Evolutionary conservation across 1,140 invertebrate genomes (phyloP).

Genomic region (Pseudoatta argentina): DNA sequence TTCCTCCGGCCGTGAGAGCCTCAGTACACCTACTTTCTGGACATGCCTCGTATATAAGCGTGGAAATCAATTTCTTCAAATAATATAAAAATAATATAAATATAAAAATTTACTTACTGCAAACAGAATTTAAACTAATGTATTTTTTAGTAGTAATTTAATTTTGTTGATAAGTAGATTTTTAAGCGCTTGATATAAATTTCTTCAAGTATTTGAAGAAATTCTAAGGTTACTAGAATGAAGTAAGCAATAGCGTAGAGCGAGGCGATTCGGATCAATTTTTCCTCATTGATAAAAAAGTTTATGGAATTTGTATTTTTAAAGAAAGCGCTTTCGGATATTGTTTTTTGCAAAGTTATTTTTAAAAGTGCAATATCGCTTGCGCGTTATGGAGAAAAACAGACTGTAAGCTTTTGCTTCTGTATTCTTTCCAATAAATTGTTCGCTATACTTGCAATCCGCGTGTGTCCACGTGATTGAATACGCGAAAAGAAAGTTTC

Average conservation of each 20-base stretch:
- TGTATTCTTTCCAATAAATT: constrained; percentile 49
- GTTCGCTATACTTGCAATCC: constrained; percentile 13
- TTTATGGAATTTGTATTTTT: not conserved
- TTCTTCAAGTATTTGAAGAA: not conserved
- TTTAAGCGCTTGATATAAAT: too few species aligned
- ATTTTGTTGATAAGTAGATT: not conserved
- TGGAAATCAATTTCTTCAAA: not conserved
- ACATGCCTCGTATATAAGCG: too few species aligned
- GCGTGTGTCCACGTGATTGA: constrained; percentile 40
- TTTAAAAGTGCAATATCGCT: constrained; percentile 29
- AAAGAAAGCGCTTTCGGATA: not conserved
- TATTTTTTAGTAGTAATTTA: not conserved
- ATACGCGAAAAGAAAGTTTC: constrained; percentile 53
- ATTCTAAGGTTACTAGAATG: not conserved
- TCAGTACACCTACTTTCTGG: too few species aligned
- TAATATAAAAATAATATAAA: not conserved
- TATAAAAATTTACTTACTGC: not conserved
- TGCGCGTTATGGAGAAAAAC: constrained; percentile 14
- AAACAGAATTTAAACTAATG: not conserved
- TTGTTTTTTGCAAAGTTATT: not conserved
- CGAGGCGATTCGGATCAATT: too few species aligned
- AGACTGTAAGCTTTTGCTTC: constrained; percentile 10
- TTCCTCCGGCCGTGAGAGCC: too few species aligned
- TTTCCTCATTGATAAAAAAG: too few species aligned
- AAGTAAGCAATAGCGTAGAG: not conserved